phyloP scores from a whole-genome alignment of 2,113 vertebrate species.

The Gasterosteus aculeatus region DNA sequence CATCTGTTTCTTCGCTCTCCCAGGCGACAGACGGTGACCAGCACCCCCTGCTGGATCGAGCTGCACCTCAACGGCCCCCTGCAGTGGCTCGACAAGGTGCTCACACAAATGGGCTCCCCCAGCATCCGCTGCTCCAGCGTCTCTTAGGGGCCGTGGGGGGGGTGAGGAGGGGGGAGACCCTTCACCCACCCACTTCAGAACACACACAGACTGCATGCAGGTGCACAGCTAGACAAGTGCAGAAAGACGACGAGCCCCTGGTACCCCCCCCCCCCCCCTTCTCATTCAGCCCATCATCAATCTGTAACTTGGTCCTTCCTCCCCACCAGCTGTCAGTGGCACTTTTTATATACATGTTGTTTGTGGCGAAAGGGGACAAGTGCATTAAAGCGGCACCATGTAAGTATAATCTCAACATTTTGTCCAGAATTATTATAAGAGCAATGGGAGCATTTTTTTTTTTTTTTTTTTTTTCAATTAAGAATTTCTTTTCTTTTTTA shows the following conservation, averaged over 20 bases:
- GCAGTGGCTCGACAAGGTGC: slow-evolving; percentile 99
- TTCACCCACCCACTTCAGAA: slow-evolving; percentile 34
- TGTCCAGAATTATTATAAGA: slow-evolving; percentile 49
- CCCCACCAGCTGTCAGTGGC: slow-evolving; percentile 71
- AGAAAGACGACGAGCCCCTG: slow-evolving; percentile 15
- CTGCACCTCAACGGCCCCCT: slow-evolving; percentile 97
- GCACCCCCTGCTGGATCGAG: slow-evolving; percentile 99
- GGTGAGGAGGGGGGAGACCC: background rate
- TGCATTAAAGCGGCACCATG: slow-evolving; percentile 70
- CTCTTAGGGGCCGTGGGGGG: slow-evolving; percentile 81
- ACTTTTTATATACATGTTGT: slow-evolving; percentile 75
- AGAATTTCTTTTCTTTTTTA: slow-evolving; percentile 24
- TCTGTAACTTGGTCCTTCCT: slow-evolving; percentile 41
- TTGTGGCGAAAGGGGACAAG: slow-evolving; percentile 69
- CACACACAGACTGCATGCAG: slow-evolving; percentile 41
- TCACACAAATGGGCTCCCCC: slow-evolving; percentile 98
- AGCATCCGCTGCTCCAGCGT: slow-evolving; percentile 97
- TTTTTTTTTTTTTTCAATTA: background rate
- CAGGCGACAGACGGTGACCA: slow-evolving; percentile 98
- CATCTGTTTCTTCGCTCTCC: slow-evolving; percentile 42
- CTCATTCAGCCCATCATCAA: slow-evolving; percentile 33
- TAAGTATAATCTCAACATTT: slow-evolving; percentile 44
- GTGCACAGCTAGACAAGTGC: slow-evolving; percentile 11
- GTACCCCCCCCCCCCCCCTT: background rate
- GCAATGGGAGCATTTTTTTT: slow-evolving; percentile 5